Evolutionary conservation across 2,888 invertebrate genomes (phyloP), one percentile per base, ranked within the genome.

Genomic region (Thecophora atra): DNA sequence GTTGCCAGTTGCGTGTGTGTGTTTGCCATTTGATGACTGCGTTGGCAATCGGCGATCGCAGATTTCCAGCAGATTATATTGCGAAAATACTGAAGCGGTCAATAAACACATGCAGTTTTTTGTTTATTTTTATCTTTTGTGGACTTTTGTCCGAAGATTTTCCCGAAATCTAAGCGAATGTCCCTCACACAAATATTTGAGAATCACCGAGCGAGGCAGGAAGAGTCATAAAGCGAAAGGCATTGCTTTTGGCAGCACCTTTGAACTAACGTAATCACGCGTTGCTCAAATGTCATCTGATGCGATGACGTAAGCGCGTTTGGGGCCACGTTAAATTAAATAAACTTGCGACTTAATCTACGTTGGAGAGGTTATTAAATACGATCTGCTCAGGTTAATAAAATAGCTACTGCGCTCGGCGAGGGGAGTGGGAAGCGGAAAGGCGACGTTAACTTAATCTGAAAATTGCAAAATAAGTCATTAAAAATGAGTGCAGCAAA

Each of bases 401-500:
- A 65, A 51, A 51, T 2, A 19, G 30, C 21, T 8, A 19, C 62
- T 21, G 30, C 4, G 21, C n/a, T 8, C 37, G 37, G 37, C 37
- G 37, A 37, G 11, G 37, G 37, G 11, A 11, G 37, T 37, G 42
- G 13, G 28, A 64, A 56, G 47, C 17, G 37, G 54, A n/a, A n/a
- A n/a, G n/a, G n/a, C n/a, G n/a, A 7, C 58, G 58, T n/a, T n/a
- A 47, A n/a, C 47, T 47, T 15, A 28, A 24, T 24, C 28, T 19
- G 64, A 58, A 71, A 79, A 78, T 76, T 76, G 76, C 75, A 80
- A 47, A 81, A 79, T 81, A 82, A 82, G 81, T 80, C 80, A 82
- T 83, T 83, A 81, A 80, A 78, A 79, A 78, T 77, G 80, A 82
- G 80, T 79, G 79, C 79, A 37, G 70, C 19, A 63, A 81, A 81